Conservation (phyloP, 2,113 vertebrate genomes). For the Solea senegalensis region DNA sequence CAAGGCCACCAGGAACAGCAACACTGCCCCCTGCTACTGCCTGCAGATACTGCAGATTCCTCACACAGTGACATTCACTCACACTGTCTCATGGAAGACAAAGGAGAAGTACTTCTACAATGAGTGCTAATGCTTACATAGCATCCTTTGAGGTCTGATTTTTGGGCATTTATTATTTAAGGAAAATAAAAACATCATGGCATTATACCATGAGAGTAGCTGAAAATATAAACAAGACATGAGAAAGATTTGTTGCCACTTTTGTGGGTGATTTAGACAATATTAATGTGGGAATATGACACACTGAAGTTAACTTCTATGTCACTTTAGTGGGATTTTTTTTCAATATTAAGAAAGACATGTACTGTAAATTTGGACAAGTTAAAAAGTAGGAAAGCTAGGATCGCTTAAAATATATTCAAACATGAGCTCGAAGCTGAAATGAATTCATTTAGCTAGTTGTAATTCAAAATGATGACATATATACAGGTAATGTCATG, state of each 20-base stretch:
- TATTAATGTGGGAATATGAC: no score
- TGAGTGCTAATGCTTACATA: not conserved
- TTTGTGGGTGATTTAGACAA: not conserved
- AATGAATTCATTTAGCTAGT: not conserved
- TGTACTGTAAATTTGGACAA: not conserved
- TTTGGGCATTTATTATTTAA: not conserved
- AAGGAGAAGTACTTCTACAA: not conserved
- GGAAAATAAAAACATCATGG: not conserved
- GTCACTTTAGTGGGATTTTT: no score
- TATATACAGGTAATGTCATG: not conserved
- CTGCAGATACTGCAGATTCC: slow-evolving; percentile 58
- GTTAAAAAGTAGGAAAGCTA: not conserved
- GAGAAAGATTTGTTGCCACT: not conserved
- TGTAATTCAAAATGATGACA: not conserved
- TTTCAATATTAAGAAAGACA: not conserved
- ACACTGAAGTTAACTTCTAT: no score
- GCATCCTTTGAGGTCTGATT: not conserved
- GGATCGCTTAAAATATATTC: not conserved
- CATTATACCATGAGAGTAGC: not conserved
- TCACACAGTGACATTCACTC: not conserved
- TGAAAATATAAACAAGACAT: not conserved
- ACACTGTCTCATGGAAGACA: not conserved
- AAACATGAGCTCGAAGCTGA: not conserved
- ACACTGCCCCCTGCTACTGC: slow-evolving; percentile 75
- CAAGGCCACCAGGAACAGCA: slow-evolving; percentile 55